These are phyloP conservation scores for Sminthurinus aureus DNA, from an alignment of 2,888 invertebrate species.

Conservation along the genomic window DNA sequence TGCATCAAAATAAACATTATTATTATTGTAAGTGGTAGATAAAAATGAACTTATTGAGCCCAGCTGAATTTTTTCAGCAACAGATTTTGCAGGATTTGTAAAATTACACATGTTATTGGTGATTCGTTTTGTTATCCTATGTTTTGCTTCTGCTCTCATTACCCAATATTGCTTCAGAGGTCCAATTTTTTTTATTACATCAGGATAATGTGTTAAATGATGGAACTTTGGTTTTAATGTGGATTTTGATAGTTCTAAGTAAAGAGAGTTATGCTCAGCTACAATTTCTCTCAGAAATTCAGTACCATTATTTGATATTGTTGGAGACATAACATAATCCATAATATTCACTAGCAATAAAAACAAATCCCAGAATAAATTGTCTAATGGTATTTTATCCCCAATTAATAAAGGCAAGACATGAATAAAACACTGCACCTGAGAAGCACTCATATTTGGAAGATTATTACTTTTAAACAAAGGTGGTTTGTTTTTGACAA, in stretches of 20 bases:
- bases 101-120: slow-evolving; percentile 29
- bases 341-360: neutral
- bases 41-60: neutral
- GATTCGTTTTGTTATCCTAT: slow-evolving; percentile 48
- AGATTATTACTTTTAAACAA: neutral
- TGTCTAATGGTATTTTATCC: neutral
- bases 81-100: slow-evolving; percentile 36
- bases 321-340: neutral
- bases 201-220: slow-evolving; percentile 47
- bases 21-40: neutral
- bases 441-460: slow-evolving; percentile 5
- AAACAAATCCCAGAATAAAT: neutral
- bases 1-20: neutral
- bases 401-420: neutral
- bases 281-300: neutral
- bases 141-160: slow-evolving; percentile 46
- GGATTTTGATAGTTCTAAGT: slow-evolving; percentile 1
- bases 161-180: slow-evolving; percentile 43
- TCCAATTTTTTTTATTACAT: slow-evolving; percentile 39
- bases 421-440: neutral
- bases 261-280: neutral
- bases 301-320: neutral
- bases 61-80: slow-evolving; percentile 37
- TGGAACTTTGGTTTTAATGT: slow-evolving; percentile 46
- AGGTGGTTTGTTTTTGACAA: neutral